Base-by-base conservation (phyloP, 2,888 invertebrate species). In the Leucania comma region DNA sequence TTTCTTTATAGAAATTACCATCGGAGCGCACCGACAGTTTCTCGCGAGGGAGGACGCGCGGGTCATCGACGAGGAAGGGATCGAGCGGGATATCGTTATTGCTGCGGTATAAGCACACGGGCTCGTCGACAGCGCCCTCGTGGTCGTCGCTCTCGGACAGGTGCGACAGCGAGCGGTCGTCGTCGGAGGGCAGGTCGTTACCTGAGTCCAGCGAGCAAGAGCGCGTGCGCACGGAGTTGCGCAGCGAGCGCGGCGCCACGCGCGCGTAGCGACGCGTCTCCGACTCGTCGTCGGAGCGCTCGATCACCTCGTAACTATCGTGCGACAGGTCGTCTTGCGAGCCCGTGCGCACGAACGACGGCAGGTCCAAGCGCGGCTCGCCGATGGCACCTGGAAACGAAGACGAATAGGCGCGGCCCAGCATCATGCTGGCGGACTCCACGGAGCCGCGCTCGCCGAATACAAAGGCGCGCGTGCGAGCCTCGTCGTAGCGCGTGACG, bases 281-380 rank as follows among this genome's bases (percentile, higher is more conserved):
- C 66, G 96, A 96, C 87, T 97, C 97, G 87, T 97, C 97, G 85
- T 97, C 97, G 72, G 97, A 97, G 89, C 98, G 97, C 90, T 98
- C 98, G 75, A 98, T 95, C 32, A 98, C 93, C 91, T 98, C 98
- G 91, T 98, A 98, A 87, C 98, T 98, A 91, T 98, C 98, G 91
- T 98, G 98, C 46, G 98, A 98, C 42, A 98, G 95, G 93, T 98
- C 98, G 90, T 98, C 98, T 91, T 98, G 98, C 14, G 98, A 98
- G 80, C 97, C 97, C 73, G 96, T 96, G 75, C 97, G 94, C 84
- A 97, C 97, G 81, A 97, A 97, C 72, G 96, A 95, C 22, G 97
- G 97, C 86, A 96, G 96, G 85, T 97, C 97, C 85, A 97, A 96
- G 42, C 97, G 97, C 88, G 97, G 97, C 89, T 97, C 97, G 70